Percentiles rank a stretch among this genome's conserved stretches.
Evolutionary conservation across 2,113 vertebrate species (phyloP).

Genomic region (Pseudolaguvia tuberculata): DNA sequence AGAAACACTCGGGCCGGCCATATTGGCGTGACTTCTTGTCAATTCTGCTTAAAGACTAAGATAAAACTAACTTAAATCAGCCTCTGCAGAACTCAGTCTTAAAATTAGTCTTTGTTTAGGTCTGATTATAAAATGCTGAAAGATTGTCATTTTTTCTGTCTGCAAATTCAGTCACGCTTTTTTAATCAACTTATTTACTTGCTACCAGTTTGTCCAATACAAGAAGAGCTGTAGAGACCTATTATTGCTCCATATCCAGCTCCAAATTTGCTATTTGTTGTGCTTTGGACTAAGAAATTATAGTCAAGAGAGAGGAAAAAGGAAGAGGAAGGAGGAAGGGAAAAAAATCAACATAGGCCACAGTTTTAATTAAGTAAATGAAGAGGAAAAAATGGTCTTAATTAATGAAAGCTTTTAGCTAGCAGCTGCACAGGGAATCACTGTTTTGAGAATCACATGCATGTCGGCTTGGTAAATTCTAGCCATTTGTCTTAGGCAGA

Average conservation of each 20-base stretch:
- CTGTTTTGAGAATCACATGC: constrained; percentile 60
- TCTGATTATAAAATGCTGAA: constrained; percentile 50
- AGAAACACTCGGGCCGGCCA: constrained; percentile 45
- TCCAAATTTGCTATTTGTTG: constrained; percentile 15
- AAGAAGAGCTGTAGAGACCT: constrained; percentile 31
- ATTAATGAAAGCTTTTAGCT: constrained; percentile 67
- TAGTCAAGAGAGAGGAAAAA: constrained; percentile 52
- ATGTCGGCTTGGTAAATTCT: constrained; percentile 59
- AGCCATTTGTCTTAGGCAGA: constrained; percentile 59
- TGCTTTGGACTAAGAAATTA: constrained; percentile 36
- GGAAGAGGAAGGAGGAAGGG: constrained; percentile 55
- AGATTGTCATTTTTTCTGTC: constrained; percentile 33
- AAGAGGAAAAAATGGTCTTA: constrained; percentile 67
- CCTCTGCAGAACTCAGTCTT: constrained; percentile 57
- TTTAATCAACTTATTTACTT: constrained; percentile 32
- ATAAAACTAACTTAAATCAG: constrained; percentile 44
- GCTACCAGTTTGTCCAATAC: constrained; percentile 40
- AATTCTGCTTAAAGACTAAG: constrained; percentile 43
- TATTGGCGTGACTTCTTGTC: constrained; percentile 48
- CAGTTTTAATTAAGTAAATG: constrained; percentile 68
- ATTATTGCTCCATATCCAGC: neutral
- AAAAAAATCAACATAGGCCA: constrained; percentile 63
- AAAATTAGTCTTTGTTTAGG: constrained; percentile 48
- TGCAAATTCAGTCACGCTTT: constrained; percentile 2
- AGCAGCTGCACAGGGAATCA: constrained; percentile 62